phyloP scores from a whole-genome alignment of 1,140 invertebrate genomes.

The Drosophila erecta region DNA sequence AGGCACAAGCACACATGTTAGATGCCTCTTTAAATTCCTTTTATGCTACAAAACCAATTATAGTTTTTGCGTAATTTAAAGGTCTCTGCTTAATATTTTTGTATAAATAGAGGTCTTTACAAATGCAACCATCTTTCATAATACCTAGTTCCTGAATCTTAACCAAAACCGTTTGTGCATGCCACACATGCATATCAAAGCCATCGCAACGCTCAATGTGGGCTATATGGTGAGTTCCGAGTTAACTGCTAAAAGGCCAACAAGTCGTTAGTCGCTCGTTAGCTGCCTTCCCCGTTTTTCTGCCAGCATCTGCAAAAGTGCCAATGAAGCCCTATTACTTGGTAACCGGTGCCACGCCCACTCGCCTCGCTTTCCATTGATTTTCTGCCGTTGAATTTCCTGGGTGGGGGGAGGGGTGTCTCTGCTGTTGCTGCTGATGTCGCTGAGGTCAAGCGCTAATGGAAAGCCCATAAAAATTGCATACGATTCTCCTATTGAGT shows the following conservation, averaged over 20 bases:
- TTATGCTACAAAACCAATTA: too few relatives aligned
- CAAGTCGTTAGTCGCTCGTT: slow-evolving; percentile 52
- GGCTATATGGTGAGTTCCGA: slow-evolving; percentile 41
- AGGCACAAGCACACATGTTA: too few relatives aligned
- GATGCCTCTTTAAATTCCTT: neutral
- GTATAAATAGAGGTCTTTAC: neutral
- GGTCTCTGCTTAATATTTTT: neutral
- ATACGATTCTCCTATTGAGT: slow-evolving; percentile 65
- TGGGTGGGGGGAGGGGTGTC: neutral
- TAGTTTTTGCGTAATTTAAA: too few relatives aligned
- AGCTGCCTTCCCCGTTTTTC: slow-evolving; percentile 7
- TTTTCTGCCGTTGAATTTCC: slow-evolving; percentile 57
- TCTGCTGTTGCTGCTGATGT: slow-evolving; percentile 29
- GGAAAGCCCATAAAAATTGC: slow-evolving; percentile 66
- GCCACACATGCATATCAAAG: slow-evolving; percentile 47
- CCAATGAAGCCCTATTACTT: slow-evolving; percentile 73
- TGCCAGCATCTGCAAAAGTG: slow-evolving; percentile 54
- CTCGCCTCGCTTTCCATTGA: slow-evolving; percentile 54
- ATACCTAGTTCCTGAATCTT: neutral
- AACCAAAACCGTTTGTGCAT: neutral
- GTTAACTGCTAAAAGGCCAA: slow-evolving; percentile 54
- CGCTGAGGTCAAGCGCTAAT: slow-evolving; percentile 64
- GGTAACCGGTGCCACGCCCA: slow-evolving; percentile 42
- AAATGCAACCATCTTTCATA: neutral
- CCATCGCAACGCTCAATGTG: slow-evolving; percentile 64